Conservation (phyloP, 1,140 invertebrate genomes). For the Heliconius nattereri region DNA sequence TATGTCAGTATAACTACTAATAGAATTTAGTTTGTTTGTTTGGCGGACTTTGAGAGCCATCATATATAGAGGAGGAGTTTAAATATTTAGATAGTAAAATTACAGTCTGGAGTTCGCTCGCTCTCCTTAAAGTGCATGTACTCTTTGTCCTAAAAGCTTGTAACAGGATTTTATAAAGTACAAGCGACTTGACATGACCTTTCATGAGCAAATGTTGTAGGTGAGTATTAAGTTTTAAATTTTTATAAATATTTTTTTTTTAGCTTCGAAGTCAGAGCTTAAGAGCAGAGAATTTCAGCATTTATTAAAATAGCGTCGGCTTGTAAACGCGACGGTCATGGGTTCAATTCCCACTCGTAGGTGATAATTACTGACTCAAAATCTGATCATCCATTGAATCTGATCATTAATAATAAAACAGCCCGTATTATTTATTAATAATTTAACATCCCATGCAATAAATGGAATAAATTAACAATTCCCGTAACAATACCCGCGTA, state of each 20-base stretch:
- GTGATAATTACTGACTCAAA: no score
- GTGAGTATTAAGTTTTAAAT: no score
- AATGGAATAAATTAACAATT: not conserved
- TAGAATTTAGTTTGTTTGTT: no score
- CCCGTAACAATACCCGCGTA: not conserved
- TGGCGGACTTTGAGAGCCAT: not conserved
- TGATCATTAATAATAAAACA: no score
- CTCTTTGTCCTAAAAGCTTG: not conserved
- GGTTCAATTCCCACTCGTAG: not conserved
- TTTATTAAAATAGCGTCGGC: not conserved
- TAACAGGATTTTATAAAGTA: not conserved
- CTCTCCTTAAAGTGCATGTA: not conserved
- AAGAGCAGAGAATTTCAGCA: no score
- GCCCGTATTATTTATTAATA: no score
- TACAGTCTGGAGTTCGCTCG: not conserved
- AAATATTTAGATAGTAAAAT: conserved; percentile 5
- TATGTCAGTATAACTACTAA: no score
- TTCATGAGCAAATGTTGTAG: not conserved
- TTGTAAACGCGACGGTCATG: not conserved
- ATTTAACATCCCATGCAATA: not conserved
- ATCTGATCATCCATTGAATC: no score
- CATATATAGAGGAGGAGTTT: not conserved
- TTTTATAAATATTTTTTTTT: no score
- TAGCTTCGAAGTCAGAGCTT: no score
- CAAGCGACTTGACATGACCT: not conserved